A percentile compares a stretch with the other conserved stretches of the same genome.
These are phyloP conservation scores for Tyrannus savana DNA, from an alignment of 2,113 vertebrate species.

Conservation along the genomic window DNA sequence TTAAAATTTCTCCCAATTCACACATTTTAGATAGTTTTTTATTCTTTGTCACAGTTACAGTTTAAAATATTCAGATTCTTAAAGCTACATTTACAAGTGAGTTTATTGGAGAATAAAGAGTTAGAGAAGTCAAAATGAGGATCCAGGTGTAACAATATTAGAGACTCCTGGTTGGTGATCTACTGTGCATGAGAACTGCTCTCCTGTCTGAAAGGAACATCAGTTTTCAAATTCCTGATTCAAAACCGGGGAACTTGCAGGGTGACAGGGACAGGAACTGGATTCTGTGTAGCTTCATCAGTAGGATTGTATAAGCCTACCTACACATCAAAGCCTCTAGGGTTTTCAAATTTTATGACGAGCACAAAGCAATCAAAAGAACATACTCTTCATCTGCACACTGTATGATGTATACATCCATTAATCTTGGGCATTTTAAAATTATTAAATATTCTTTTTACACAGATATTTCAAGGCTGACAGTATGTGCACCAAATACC, in stretches of 20 bases:
- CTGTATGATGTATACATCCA: background rate
- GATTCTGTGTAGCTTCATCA: background rate
- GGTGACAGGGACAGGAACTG: background rate
- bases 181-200: background rate
- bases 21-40: background rate
- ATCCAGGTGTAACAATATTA: background rate
- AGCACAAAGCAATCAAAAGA: background rate
- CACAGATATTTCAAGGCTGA: background rate
- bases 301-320: background rate
- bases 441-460: background rate
- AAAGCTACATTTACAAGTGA: background rate
- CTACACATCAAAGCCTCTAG: background rate
- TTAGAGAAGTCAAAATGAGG: background rate
- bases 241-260: background rate
- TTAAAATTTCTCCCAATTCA: background rate
- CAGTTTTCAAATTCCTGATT: background rate
- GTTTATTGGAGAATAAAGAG: background rate
- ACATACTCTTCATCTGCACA: background rate
- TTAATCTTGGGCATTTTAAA: background rate
- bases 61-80: background rate
- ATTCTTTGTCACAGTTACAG: background rate
- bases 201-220: background rate
- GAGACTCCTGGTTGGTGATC: background rate
- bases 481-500: background rate
- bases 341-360: background rate